phyloP scores from a whole-genome alignment of 2,797 vertebrate species.

The Myripristis murdjan region DNA sequence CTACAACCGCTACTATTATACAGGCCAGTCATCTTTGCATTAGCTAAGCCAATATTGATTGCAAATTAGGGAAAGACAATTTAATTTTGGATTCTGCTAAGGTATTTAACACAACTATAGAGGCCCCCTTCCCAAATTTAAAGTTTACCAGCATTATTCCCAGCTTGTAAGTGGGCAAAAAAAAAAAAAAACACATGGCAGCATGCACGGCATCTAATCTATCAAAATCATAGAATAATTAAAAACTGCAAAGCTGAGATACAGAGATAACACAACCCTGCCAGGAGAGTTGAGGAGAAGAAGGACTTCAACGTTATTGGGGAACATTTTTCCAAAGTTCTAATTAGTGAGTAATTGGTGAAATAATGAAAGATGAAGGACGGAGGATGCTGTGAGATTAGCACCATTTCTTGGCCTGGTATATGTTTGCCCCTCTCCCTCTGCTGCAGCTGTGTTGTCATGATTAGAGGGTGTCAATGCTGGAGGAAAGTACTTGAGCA shows the following conservation, averaged over 20 bases:
- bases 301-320: slow-evolving; percentile 13
- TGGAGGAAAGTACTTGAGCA: slow-evolving; percentile 35
- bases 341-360: slow-evolving; percentile 70
- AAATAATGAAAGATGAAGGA: slow-evolving; percentile 68
- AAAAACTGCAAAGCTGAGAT: slow-evolving; percentile 45
- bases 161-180: slow-evolving; percentile 9
- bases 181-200: slow-evolving; percentile 20
- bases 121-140: background rate
- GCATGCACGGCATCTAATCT: slow-evolving; percentile 32
- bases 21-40: background rate
- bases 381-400: slow-evolving; percentile 44
- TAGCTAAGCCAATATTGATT: background rate
- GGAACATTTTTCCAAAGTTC: slow-evolving; percentile 35
- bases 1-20: no score
- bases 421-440: slow-evolving; percentile 44
- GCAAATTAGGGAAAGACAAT: no score
- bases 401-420: slow-evolving; percentile 49
- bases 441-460: slow-evolving; percentile 49
- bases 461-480: slow-evolving; percentile 36
- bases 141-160: slow-evolving; percentile 18
- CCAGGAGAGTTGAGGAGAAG: slow-evolving; percentile 32
- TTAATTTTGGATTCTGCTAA: no score
- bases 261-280: slow-evolving; percentile 32
- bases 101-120: background rate
- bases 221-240: slow-evolving; percentile 49